Evolutionary conservation across 2,888 invertebrate species (phyloP), one percentile per base, ranked within the genome.

Genomic region (Pyrrhia umbra): DNA sequence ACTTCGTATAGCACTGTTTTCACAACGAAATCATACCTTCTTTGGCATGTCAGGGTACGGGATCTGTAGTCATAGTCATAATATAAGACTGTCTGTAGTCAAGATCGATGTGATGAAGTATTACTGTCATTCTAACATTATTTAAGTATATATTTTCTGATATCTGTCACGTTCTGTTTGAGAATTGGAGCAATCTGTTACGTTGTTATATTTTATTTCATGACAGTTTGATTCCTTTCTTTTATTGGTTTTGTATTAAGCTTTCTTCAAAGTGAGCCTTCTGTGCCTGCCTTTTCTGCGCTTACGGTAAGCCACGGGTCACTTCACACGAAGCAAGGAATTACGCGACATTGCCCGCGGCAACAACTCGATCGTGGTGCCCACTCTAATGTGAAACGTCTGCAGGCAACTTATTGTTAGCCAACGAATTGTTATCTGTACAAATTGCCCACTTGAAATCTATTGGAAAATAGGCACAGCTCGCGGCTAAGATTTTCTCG

Each of bases 301-400:
- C 56, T 75, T 65, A 77, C 70, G 49, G 71, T 73, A 71, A 70
- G 67, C 40, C 75, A 82, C 77, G 83, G 83, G 79, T 81, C 81
- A 79, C 74, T 80, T 81, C 77, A 79, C 79, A 80, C 75, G 69
- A 72, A 78, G 59, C 56, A 16, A 77, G 78, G 79, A 75, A 78
- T 77, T 77, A 78, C 71, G 79, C 75, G 79, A 75, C 71, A 75
- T 61, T 57, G 79, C 75, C 64, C 40, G 49, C 60, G 70, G 78
- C 75, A 34, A 18, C 40, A 30, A 43, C 18, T 55, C 58, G 51
- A 20, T 64, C 70, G 75, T 68, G 69, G 62, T 63, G 42, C 58
- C 54, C 43, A 47, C 40, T 74, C 66, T 49, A 65, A 68, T 57
- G 51, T 61, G 66, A 69, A 60, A 68, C 52, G 45, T 62, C 70